phyloP scores from a whole-genome alignment of 2,797 vertebrate genomes.

The Intellagama lesueurii region DNA sequence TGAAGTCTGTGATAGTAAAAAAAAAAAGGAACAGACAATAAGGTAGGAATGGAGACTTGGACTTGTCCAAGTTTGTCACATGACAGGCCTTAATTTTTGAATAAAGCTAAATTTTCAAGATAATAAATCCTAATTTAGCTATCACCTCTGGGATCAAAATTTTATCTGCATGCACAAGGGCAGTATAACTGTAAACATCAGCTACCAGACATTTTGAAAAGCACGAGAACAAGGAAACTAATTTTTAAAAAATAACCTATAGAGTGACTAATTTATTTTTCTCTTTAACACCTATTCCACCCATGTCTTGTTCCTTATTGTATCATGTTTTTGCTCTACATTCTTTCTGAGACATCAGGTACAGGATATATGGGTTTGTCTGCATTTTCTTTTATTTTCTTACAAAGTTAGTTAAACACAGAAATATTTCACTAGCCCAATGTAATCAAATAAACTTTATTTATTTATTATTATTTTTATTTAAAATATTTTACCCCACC shows the following conservation, averaged over 20 bases:
- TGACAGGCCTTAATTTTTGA: background rate
- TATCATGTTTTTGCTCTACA: background rate
- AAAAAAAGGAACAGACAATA: background rate
- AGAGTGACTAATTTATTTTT: background rate
- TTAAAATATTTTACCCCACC: too few relatives aligned
- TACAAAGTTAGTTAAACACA: background rate
- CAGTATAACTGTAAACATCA: background rate
- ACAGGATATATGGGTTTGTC: background rate
- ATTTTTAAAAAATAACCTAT: background rate
- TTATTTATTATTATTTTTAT: too few relatives aligned
- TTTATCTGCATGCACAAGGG: background rate
- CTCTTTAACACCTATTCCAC: background rate
- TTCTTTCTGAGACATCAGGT: background rate
- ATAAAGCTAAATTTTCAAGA: background rate
- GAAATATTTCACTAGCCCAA: background rate
- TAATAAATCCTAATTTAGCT: background rate
- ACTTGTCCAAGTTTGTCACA: background rate
- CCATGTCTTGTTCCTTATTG: background rate
- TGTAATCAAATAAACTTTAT: background rate
- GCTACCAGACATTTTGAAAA: too few relatives aligned
- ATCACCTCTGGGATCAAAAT: background rate
- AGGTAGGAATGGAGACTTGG: background rate
- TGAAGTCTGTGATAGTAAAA: background rate
- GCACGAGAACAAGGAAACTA: background rate
- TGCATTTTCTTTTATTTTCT: background rate